Percentiles rank a stretch among this genome's conserved stretches.
These are phyloP conservation scores for Trichechus manatus DNA, from an alignment of 2,113 vertebrate species.

Conservation along the genomic window DNA sequence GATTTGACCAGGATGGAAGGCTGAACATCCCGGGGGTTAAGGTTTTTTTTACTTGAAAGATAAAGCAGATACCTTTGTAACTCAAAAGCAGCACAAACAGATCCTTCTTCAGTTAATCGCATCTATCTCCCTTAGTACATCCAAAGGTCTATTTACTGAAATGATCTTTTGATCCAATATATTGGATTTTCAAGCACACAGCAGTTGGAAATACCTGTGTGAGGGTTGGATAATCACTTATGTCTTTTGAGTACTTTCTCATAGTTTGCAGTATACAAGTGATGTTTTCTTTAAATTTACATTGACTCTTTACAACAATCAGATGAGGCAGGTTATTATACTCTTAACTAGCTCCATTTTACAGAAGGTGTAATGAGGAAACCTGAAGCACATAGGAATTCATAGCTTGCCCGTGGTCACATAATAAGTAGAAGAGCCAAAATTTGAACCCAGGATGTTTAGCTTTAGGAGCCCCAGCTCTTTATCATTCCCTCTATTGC, in stretches of 20 bases:
- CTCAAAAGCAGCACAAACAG: background rate
- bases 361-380: background rate
- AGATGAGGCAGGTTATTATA: background rate
- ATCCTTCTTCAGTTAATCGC: background rate
- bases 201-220: background rate
- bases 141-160: conserved; percentile 44
- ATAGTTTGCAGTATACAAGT: background rate
- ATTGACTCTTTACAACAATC: background rate
- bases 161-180: background rate
- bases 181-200: background rate
- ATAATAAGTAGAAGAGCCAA: background rate
- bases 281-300: background rate
- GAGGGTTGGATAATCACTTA: background rate
- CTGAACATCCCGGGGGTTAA: background rate
- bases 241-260: background rate
- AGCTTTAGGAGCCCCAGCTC: background rate
- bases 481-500: background rate
- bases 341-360: background rate
- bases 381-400: background rate
- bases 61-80: background rate
- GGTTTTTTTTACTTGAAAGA: conserved; percentile 1
- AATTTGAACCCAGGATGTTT: background rate
- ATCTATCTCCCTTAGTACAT: background rate
- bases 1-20: background rate
- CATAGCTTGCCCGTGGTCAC: background rate